Base-by-base conservation (phyloP, 2,888 invertebrate genomes). In the Lamellibrachia satsuma region DNA sequence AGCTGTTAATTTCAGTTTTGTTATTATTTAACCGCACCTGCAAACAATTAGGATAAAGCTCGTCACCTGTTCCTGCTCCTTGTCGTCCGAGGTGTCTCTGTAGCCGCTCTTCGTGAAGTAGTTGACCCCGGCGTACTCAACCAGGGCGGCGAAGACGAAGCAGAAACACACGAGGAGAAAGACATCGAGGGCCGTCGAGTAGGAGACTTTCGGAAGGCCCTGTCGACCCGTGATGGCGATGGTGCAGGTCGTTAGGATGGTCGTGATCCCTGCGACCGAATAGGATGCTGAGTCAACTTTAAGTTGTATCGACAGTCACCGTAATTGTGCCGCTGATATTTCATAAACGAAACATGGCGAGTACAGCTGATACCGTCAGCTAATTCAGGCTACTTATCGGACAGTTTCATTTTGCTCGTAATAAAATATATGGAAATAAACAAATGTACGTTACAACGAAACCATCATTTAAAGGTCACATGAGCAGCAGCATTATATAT, bases 161-260 rank as follows among this genome's bases (percentile, higher is more conserved):
- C 92, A 93, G 93, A 95, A 95, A 93, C 94, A 94, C 93, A 95
- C 93, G 91, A 95, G 93, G 9, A 95, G 93, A 93, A 94, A 95
- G 92, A 94, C 92, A 92, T 95, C 95, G 27, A 95, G 92, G n/a
- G 95, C 94, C 22, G 95, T 95, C 22, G 94, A 94, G 93, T 95
- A 95, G 93, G 95, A 93, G 52, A 95, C 95, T 91, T 95, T 95
- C 27, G 95, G 94, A 99, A 99, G 96, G 98, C 99, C 95, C 99
- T 93, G 93, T 27, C 95, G 92, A 1, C 93, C 94, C 9, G 94
- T 94, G 52, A 95, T 93, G 27, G 93, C 94, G 11, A 95, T 95
- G 7, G 95, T 95, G 90, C 94, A 94, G 39, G 94, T 94, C 7
- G 95, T 95, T 91, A 95, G 93, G 52, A 95, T 93, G 0, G 95